phyloP scores from a whole-genome alignment of 64 coral and sea anemone species.

The Pocillopora verrucosa region DNA sequence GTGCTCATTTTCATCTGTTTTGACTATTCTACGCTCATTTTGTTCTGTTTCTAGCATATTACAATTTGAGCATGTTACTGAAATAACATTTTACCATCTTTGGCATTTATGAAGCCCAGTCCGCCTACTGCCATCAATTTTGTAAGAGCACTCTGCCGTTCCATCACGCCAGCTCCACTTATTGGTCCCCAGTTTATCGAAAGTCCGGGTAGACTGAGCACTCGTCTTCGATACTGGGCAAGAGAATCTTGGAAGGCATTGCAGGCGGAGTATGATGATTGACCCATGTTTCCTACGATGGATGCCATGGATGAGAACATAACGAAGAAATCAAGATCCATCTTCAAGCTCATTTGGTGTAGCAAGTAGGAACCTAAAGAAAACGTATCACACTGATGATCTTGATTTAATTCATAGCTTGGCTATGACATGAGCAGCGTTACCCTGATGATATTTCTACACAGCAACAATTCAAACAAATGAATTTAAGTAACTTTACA shows the following conservation, averaged over 20 bases:
- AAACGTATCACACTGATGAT: not conserved
- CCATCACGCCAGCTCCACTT: conserved; percentile 63
- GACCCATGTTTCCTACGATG: conserved; percentile 51
- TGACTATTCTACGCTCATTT: too few relatives aligned
- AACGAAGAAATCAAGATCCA: conserved; percentile 77
- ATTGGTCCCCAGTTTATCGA: conserved; percentile 78
- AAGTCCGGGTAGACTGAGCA: conserved; percentile 62
- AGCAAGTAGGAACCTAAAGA: conserved; percentile 57
- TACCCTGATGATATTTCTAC: too few relatives aligned
- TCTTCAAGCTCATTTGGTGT: conserved; percentile 57
- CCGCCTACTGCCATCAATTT: conserved; percentile 32
- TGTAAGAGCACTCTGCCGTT: conserved; percentile 8
- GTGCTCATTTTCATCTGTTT: too few relatives aligned
- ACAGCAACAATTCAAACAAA: too few relatives aligned
- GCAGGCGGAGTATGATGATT: conserved; percentile 54
- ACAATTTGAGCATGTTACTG: not conserved
- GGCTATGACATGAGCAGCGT: too few relatives aligned
- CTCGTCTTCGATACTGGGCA: conserved; percentile 47
- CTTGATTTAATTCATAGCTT: too few relatives aligned
- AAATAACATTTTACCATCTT: conserved; percentile 33
- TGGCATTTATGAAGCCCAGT: conserved; percentile 24
- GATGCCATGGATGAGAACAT: conserved; percentile 70
- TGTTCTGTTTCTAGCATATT: too few relatives aligned
- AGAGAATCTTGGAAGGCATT: conserved; percentile 73
- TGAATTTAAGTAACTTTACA: too few relatives aligned